A percentile compares a stretch with the other conserved stretches of the same genome.
These are phyloP conservation scores for Typhlomys cinereus DNA, from an alignment of 2,113 vertebrate species.

Conservation along the genomic window DNA sequence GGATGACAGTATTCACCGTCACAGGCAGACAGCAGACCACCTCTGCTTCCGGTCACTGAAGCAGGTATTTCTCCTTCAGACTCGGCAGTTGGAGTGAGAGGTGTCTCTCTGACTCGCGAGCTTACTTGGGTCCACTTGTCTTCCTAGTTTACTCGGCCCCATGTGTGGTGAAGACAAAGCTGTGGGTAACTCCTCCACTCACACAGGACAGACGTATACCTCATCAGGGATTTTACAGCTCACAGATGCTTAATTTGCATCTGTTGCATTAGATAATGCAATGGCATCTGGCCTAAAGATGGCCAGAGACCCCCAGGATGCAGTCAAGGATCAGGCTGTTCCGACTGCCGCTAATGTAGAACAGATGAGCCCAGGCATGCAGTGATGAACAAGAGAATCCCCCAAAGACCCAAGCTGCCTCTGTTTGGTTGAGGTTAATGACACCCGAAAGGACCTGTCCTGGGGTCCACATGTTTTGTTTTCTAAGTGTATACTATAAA, in stretches of 20 bases:
- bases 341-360: not conserved
- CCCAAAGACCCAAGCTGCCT: not conserved
- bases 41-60: too few species aligned
- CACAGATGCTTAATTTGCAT: not conserved
- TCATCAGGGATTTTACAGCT: constrained; percentile 32
- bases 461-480: not conserved
- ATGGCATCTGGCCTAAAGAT: constrained; percentile 62
- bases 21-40: not conserved
- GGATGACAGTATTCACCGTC: not conserved
- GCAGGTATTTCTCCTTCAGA: not conserved
- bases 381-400: not conserved
- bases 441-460: not conserved
- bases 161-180: not conserved
- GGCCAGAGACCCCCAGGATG: not conserved
- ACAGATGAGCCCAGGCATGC: constrained; percentile 29
- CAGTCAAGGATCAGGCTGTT: constrained; percentile 30
- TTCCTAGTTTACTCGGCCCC: not conserved
- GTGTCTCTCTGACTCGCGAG: not conserved
- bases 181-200: not conserved
- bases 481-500: not conserved
- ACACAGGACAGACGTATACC: not conserved
- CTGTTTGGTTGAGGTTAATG: not conserved
- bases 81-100: not conserved
- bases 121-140: not conserved
- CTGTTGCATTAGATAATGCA: not conserved